Base-by-base conservation (phyloP, 1,140 invertebrate species). In the Zelostemma sp. region DNA sequence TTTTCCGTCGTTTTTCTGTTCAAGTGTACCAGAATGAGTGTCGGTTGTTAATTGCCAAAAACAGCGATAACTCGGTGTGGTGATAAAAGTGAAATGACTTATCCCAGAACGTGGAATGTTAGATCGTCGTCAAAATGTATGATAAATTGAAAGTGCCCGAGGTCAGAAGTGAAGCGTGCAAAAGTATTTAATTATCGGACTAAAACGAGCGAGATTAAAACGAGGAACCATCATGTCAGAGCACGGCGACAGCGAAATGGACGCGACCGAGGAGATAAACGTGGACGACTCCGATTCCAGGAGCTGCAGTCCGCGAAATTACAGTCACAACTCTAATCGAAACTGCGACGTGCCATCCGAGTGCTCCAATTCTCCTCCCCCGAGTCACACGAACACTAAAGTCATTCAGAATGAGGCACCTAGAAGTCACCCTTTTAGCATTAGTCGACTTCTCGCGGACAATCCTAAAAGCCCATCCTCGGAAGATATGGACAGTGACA, bases 361-460 rank as follows among this genome's bases (percentile, higher is more conserved):
- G 49, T 82, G 77, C 43, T 84, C 82, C 1, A 77, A 77, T 46
- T 83, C 82, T 11, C 74, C 75, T 12, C 71, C 71, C 0, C 77
- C 74, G 25, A 38, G 65, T 12, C 77, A 77, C 14, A 75, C 69
- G 11, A 69, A 40, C 28, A 80, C 78, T 19, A 81, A 78, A 45
- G 62, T 73, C 18, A 55, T 74, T 33, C 68, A 72, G 60, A 75
- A 70, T 28, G 80, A 84, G 8, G 63, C 80, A 0, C 75, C 81
- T 0, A 67, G 82, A 1, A 82, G 80, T 56, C 82, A 88, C 28
- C 83, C 86, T 5, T 88, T 88, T 66, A 88, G 87, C 65, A 88
- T 88, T 59, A 87, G 86, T 35, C 79, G 87, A 19, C 67, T 88
- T 1, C 51, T 88, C 51, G 87, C 85, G 5, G 83, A 82, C 2